Evolutionary conservation across 92 coral and sea anemone genomes (phyloP), one percentile per base, ranked within the genome.

Genomic region (Hydrozoanthus gracilis): DNA sequence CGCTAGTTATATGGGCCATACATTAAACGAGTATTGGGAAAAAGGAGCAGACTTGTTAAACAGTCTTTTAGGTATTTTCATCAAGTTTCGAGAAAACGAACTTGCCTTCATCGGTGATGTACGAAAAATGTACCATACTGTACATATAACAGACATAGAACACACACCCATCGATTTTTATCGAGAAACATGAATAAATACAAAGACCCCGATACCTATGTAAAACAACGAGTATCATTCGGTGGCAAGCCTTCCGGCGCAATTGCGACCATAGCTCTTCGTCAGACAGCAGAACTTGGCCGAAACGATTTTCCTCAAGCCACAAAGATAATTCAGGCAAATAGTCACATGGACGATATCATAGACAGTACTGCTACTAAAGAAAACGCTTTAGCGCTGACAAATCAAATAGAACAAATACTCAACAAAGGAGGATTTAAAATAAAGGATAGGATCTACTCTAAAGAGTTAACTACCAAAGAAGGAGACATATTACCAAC

Each of bases 81-180:
- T 27, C 39, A 27, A 27, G 39, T 27, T 27, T 27, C 39, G 39
- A 27, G 39, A 27, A 27, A 27, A 27, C 39, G 39, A 27, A 27
- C 1, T 27, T 27, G 39, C 39, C 39, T 27, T 27, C 39, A 27
- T 27, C 39, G 39, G 39, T 2, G 39, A 27, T 27, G 2, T 27
- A 27, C 39, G 39, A 27, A 27, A 27, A 27, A 27, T 27, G 39
- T 27, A 27, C 39, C 39, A 27, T 27, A 27, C 39, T 27, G 39
- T 27, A 27, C 39, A 27, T 27, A 27, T 27, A 27, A 27, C 39
- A 27, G 39, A 27, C 39, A 27, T 27, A 27, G 39, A 85, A 71
- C 88, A 85, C 82, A 85, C 88, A 4, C 82, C n/a, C n/a, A 72
- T 52, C 39, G 88, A 11, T 84, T 84, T 47, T 50, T 84, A 5